These are phyloP conservation scores for Pyrocephalus nanus DNA, from an alignment of 2,797 vertebrate genomes.

Conservation along the genomic window DNA sequence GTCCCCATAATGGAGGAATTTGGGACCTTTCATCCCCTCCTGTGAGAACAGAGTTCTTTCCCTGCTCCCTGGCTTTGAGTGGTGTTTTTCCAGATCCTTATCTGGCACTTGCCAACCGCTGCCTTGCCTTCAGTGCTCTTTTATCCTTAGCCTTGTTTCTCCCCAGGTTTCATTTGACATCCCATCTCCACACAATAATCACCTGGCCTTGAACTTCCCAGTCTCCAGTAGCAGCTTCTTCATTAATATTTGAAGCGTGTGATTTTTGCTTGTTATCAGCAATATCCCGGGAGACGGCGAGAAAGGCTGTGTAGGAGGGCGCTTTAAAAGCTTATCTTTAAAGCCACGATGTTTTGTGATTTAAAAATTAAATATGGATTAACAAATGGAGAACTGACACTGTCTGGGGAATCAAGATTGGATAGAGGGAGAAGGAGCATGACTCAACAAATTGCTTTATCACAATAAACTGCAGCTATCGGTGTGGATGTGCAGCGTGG, in stretches of 20 bases:
- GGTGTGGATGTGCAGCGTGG: not conserved
- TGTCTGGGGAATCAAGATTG: constrained; percentile 40
- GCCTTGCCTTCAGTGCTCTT: not conserved
- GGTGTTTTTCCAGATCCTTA: not conserved
- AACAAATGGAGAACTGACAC: constrained; percentile 29
- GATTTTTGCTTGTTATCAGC: constrained; percentile 5
- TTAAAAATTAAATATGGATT: constrained; percentile 55
- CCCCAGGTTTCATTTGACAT: not conserved
- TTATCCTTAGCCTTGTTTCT: not conserved
- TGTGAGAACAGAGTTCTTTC: not conserved
- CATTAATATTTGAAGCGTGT: constrained; percentile 10
- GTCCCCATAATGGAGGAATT: not conserved
- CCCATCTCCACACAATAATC: not conserved
- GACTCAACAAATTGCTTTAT: constrained; percentile 43
- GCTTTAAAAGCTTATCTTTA: constrained; percentile 52
- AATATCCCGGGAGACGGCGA: not conserved
- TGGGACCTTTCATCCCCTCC: no score
- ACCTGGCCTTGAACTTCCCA: not conserved
- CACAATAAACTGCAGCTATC: not conserved
- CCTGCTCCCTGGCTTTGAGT: not conserved
- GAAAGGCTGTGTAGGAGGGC: constrained; percentile 16
- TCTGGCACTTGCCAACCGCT: not conserved
- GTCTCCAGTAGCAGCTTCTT: not conserved
- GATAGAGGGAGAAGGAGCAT: constrained; percentile 1
- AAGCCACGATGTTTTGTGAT: constrained; percentile 42